Evolutionary conservation across 2,888 invertebrate species (phyloP).

Genomic region (Brachyptera putata): DNA sequence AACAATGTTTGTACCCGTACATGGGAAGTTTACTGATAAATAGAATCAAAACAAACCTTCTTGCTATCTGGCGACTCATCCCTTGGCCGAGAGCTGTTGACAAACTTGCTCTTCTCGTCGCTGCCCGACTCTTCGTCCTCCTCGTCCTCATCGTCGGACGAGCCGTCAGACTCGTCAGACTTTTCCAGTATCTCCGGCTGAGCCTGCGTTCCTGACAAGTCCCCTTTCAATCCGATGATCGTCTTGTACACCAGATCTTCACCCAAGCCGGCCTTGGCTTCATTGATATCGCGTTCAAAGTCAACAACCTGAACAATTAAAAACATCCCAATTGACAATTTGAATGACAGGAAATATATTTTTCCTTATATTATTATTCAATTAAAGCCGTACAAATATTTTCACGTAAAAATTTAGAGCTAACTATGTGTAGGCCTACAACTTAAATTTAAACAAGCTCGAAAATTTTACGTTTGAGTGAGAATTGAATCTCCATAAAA

Average conservation of each 20-base stretch:
- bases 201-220: conserved; percentile 67
- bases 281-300: conserved; percentile 78
- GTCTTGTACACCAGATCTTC: conserved; percentile 79
- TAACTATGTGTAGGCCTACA: too few species aligned
- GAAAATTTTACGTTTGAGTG: too few species aligned
- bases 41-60: conserved; percentile 43
- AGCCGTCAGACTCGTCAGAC: conserved; percentile 29
- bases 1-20: too few species aligned
- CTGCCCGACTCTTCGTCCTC: conserved; percentile 32
- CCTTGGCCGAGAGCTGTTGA: conserved; percentile 40
- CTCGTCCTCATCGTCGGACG: conserved; percentile 33
- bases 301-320: conserved; percentile 69
- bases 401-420: too few species aligned
- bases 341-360: too few species aligned
- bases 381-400: too few species aligned
- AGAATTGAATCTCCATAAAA: too few species aligned
- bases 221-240: conserved; percentile 76
- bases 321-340: too few species aligned
- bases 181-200: conserved; percentile 58
- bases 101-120: conserved; percentile 41
- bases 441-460: too few species aligned
- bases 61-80: conserved; percentile 48
- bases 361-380: too few species aligned
- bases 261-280: conserved; percentile 68
- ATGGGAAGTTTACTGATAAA: too few species aligned